Percentiles rank a stretch among this genome's conserved stretches.
phyloP scores from a whole-genome alignment of 2,113 vertebrate species.

The Pteropus alecto region DNA sequence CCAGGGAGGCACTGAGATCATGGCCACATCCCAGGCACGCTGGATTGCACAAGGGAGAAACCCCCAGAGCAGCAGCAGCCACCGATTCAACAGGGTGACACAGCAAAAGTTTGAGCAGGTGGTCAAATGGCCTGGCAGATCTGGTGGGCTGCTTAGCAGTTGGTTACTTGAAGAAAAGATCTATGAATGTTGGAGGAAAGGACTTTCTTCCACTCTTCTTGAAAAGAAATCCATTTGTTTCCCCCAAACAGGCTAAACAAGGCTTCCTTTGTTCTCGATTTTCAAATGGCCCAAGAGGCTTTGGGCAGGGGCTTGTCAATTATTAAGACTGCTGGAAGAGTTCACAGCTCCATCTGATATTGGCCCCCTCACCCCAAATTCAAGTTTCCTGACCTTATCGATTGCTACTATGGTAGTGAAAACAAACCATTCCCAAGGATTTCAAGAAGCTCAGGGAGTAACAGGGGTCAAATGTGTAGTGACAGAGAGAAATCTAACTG shows the following conservation, averaged over 20 bases:
- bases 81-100: not conserved
- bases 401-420: not conserved
- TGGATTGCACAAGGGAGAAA: not conserved
- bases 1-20: too few species aligned
- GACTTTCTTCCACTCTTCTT: not conserved
- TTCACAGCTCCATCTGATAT: not conserved
- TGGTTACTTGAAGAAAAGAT: not conserved
- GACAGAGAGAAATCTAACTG: too few species aligned
- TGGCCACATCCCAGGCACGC: fast-evolving
- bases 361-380: not conserved
- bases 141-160: not conserved
- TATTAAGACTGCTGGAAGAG: not conserved
- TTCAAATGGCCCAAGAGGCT: not conserved
- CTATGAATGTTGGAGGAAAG: not conserved
- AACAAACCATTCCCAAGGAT: not conserved
- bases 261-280: not conserved
- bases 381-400: not conserved
- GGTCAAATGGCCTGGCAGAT: not conserved
- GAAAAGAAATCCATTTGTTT: not conserved
- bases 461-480: too few species aligned
- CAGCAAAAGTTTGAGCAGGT: not conserved
- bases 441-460: too few species aligned
- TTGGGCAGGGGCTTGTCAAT: not conserved
- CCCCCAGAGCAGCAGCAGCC: not conserved
- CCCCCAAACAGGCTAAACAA: not conserved